Evolutionary conservation across 2,888 invertebrate species (phyloP), one percentile per base, ranked within the genome.

Genomic region (Mesoligia furuncula): DNA sequence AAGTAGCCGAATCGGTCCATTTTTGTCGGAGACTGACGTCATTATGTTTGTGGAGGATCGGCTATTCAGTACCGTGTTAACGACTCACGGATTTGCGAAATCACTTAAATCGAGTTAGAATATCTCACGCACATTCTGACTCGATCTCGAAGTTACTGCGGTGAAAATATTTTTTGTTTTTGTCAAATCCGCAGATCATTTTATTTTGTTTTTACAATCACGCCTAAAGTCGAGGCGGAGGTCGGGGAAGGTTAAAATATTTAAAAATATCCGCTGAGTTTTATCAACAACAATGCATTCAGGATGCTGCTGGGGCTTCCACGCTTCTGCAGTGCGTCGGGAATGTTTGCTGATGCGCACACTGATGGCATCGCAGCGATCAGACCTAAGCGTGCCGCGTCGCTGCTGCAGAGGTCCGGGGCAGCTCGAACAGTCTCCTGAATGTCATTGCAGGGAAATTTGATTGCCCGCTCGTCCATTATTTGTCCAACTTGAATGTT

Each of bases 21-120:
- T 77, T 85, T 74, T 64, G 69, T 75, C n/a, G 54, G 45, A 36
- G 45, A 54, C 76, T 81, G 75, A 81, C 79, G 75, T 78, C 73
- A 80, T 75, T 48, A 78, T 67, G 45, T 79, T 77, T 76, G 76
- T 81, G 24, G 61, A 72, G 59, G 72, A 67, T 77, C 59, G 13
- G 31, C 45, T 24, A 69, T n/a, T 39, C 72, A 69, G 66, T 61
- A 61, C 75, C 69, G 86, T 77, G 77, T 79, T 78, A 79, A 84
- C 75, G 77, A 75, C 54, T 76, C 75, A 73, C 74, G 74, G 70
- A 77, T 85, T 85, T 76, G 69, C 68, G 74, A 48, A 81, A 77
- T 77, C 75, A 81, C 85, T 87, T 83, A 75, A 77, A 71, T 66
- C 66, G 73, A 74, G 62, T 79, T 78, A 73, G 74, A 77, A 77